These are phyloP conservation scores for Corythornis madagascariensis DNA, from an alignment of 2,113 vertebrate genomes.

Conservation along the genomic window DNA sequence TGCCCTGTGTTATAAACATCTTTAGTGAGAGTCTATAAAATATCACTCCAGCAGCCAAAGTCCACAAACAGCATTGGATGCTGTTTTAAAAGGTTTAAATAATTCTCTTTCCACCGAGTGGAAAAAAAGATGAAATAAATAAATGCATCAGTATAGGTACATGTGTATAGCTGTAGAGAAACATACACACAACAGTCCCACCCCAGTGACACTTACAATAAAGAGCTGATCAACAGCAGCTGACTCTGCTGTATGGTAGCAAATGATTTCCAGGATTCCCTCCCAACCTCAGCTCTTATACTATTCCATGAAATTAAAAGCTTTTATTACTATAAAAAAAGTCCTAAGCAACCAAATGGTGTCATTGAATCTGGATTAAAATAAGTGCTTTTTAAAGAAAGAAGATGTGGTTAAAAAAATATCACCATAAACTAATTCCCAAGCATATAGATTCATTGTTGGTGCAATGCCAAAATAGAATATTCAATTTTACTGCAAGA, in stretches of 20 bases:
- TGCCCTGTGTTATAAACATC: not conserved
- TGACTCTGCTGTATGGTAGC: not conserved
- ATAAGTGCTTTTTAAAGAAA: not conserved
- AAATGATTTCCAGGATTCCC: not conserved
- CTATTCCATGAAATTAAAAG: not conserved
- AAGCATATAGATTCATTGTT: not conserved
- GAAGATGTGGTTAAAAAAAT: not conserved
- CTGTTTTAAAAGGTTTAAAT: not conserved
- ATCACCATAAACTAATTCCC: not conserved
- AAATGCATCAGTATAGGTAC: not conserved
- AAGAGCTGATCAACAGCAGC: not conserved
- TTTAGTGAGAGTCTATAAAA: not conserved
- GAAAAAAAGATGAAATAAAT: not conserved
- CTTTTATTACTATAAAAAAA: not conserved
- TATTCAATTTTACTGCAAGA: not conserved
- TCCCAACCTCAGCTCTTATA: not conserved
- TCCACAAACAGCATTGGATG: not conserved
- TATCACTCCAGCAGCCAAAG: not conserved
- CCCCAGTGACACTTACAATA: not conserved
- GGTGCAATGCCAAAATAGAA: not conserved
- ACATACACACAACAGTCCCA: not conserved
- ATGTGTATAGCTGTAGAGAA: not conserved
- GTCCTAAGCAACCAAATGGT: not conserved
- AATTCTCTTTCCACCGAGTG: not conserved
- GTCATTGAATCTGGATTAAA: not conserved